Base-by-base conservation (phyloP, 2,113 vertebrate genomes). In the Eonycteris spelaea region DNA sequence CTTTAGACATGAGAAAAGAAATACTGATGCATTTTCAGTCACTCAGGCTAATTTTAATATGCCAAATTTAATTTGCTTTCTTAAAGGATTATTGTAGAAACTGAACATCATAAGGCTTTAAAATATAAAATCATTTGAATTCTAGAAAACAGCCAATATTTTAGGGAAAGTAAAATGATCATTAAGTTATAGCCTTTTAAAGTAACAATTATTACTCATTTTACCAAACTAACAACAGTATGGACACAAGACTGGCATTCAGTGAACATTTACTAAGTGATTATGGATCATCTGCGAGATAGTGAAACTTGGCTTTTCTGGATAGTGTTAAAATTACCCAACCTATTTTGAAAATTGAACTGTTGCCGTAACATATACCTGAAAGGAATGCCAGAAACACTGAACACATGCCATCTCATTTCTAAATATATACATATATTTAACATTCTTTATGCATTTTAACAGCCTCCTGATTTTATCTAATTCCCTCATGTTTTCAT, bases 401-500 rank as follows among this genome's bases (percentile, higher is more conserved):
- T 19, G 51, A 87, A 38, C 13, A 24, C 4, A 45, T 35, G 26
- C 30, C 77, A 61, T 94, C 57, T 79, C 43, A 14, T n/a, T 89
- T 95, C 75, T 79, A 91, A 86, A 83, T 73, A 51, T 38, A 67
- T 45, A 33, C 30, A 61, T 26, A 61, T 12, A 6, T 43, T 68
- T 61, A 86, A 33, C 68, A 67, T 43, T 63, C 18, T 55, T 38
- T 38, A 33, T 55, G 28, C 19, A n/a, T 90, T 87, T 89, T 33
- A 13, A 48, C 3, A 88, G 26, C 21, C 40, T 87, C 40, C 33
- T 40, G 19, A 38, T 73, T 75, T 94, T 26, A 38, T 74, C 77
- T 77, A 97, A 75, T 93, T 90, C 28, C n/a, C 40, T 80, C 16
- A 8, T 94, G 53, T 92, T 94, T 94, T 75, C 65, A 85, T 84